Evolutionary conservation across 1,140 invertebrate species (phyloP).

Genomic region (Neuroterus valhalla): DNA sequence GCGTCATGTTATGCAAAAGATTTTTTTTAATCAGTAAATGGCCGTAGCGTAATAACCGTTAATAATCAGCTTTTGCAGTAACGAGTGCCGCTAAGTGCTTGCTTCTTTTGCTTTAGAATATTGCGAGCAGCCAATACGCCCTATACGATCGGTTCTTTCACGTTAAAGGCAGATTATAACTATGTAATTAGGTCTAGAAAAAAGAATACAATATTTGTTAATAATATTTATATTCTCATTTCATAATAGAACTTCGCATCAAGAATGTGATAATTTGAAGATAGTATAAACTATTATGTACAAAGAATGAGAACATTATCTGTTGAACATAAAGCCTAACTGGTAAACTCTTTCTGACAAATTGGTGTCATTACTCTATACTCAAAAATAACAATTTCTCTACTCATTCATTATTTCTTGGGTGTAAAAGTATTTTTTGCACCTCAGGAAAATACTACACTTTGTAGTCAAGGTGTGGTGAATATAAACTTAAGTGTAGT

Average conservation of each 20-base stretch:
- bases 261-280: no score
- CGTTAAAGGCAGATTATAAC: conserved; percentile 1
- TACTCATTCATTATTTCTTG: background rate
- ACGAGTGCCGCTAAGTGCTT: conserved; percentile 54
- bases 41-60: conserved; percentile 59
- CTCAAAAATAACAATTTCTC: conserved; percentile 15
- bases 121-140: background rate
- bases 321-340: background rate
- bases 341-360: background rate
- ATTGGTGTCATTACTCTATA: background rate
- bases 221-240: no score
- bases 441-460: conserved; percentile 2
- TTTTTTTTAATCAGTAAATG: conserved; percentile 51
- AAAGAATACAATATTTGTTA: background rate
- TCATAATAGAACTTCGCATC: no score
- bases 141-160: conserved; percentile 41
- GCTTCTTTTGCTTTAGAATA: conserved; percentile 11
- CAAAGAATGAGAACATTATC: background rate
- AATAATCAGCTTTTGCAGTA: conserved; percentile 55
- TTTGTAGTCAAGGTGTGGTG: conserved; percentile 25
- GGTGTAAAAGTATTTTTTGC: conserved; percentile 18
- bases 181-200: background rate
- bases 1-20: conserved; percentile 9
- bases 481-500: conserved; percentile 22
- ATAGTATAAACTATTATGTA: background rate